Base-by-base conservation (phyloP, 2,888 invertebrate species). In the Yponomeuta sedellus region DNA sequence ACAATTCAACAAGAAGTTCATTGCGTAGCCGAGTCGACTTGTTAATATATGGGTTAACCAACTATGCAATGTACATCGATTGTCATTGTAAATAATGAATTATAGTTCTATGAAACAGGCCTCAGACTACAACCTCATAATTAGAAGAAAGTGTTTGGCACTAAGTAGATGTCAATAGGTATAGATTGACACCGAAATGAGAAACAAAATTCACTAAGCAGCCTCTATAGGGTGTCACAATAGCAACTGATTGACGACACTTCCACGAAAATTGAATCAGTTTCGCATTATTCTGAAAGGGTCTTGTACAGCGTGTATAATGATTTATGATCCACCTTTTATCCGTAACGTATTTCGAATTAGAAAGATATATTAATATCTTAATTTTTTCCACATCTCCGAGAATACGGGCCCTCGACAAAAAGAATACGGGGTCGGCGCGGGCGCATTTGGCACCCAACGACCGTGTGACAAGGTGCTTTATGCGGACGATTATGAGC, bases 331-430 rank as follows among this genome's bases (percentile, higher is more conserved):
- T 82, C 77, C 75, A 76, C 83, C 90, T 79, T 89, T 90, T 89
- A 88, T 88, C 82, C 87, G 81, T 82, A 89, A 88, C 88, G 86
- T 89, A 89, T 91, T 91, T 88, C 88, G 83, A 89, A 90, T 91
- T 90, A 90, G 90, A 89, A 87, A 88, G 90, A 90, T 89, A 89
- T 88, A 89, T 89, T 90, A 89, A 90, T 90, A 89, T 89, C 89
- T 90, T 87, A 81, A 90, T 91, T 90, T 91, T 91, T 91, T 90
- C 88, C 88, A 88, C 83, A 82, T 88, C 88, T 85, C 88, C 78
- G 81, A 89, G 88, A 88, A 88, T 88, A 88, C 79, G 79, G 81
- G 82, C 81, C 81, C 82, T 82, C 79, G 82, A 77, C 89, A 89
- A 89, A 90, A 90, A 87, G 88, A 88, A 84, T 82, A 83, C 71